phyloP scores from a whole-genome alignment of 1,140 invertebrate species.

The Drosophila insularis region DNA sequence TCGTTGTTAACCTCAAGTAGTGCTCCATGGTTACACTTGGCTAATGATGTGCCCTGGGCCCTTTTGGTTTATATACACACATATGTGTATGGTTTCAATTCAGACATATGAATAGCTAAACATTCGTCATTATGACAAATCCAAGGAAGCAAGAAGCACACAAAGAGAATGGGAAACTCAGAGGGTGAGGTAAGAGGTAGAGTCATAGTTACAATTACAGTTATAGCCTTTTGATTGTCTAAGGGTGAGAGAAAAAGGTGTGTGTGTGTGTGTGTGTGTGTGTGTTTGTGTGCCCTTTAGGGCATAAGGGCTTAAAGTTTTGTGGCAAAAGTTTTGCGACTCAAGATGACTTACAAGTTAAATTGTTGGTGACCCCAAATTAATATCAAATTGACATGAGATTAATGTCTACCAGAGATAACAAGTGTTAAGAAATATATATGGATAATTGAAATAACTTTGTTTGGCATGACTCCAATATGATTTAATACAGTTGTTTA shows the following conservation, averaged over 20 bases:
- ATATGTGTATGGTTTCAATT: conserved; percentile 31
- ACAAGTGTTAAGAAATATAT: background rate
- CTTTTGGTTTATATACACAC: conserved; percentile 20
- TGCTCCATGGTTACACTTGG: conserved; percentile 70
- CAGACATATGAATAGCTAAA: conserved; percentile 70
- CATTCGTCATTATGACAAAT: conserved; percentile 73
- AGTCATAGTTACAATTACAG: conserved; percentile 47
- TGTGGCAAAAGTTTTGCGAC: conserved; percentile 39
- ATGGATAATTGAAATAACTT: too few species aligned
- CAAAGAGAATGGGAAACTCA: background rate
- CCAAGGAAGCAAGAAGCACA: conserved; percentile 10
- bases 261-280: too few species aligned
- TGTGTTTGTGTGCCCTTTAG: background rate
- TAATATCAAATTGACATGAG: conserved; percentile 3
- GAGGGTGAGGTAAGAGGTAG: background rate
- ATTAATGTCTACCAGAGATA: background rate
- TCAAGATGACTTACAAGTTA: conserved; percentile 3
- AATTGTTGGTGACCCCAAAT: background rate
- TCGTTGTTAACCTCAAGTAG: conserved; percentile 64
- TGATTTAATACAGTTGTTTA: too few species aligned
- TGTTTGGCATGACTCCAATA: too few species aligned
- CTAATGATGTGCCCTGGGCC: conserved; percentile 70
- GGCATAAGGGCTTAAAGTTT: conserved; percentile 11
- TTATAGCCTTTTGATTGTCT: conserved; percentile 21
- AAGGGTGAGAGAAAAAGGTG: conserved; percentile 8